Evolutionary conservation across 2,888 invertebrate species (phyloP), one percentile per base, ranked within the genome.

Genomic region (Sinodicranocentrus sp.): DNA sequence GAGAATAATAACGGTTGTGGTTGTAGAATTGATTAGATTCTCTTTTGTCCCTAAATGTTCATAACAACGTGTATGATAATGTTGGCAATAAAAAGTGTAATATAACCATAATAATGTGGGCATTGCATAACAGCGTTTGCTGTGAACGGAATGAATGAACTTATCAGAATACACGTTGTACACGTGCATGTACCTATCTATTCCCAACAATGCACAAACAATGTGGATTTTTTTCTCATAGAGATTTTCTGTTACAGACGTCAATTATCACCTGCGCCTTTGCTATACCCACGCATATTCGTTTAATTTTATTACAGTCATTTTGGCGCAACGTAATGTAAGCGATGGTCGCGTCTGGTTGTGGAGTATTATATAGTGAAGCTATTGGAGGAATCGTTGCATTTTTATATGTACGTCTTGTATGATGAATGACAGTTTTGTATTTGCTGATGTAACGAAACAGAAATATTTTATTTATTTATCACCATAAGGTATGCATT

Each of bases 391-490:
- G 48, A 8, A 44, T 44, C 1, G 54, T 3, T 19, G 54, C 54
- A 54, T n/a, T 39, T 13, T 13, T 39, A 6, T 21, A 23, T 21
- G 21, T 21, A 48, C n/a, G 54, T 19, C 21, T 21, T 21, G n/a
- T 17, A 54, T 54, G 54, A 57, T 57, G 57, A 19, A 57, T 57
- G 57, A 57, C 57, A 57, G 57, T 48, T 5, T 48, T 57, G 25
- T 57, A 57, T 10, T 23, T 23, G 57, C 25, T 57, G 57, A 57
- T 57, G 57, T 57, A 57, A 57, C n/a, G 13, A 8, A n/a, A 57
- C 6, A 25, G 25, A 13, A 17, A 57, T 21, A 23, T 57, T 57
- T 57, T 52, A 52, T 44, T n/a, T 44, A n/a, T 33, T 48, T 48
- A n/a, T 48, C 48, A 48, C 15, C n/a, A n/a, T 48, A 48, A 2